These are phyloP conservation scores for Prunella fulvescens DNA, from an alignment of 2,113 vertebrate species.

Conservation along the genomic window DNA sequence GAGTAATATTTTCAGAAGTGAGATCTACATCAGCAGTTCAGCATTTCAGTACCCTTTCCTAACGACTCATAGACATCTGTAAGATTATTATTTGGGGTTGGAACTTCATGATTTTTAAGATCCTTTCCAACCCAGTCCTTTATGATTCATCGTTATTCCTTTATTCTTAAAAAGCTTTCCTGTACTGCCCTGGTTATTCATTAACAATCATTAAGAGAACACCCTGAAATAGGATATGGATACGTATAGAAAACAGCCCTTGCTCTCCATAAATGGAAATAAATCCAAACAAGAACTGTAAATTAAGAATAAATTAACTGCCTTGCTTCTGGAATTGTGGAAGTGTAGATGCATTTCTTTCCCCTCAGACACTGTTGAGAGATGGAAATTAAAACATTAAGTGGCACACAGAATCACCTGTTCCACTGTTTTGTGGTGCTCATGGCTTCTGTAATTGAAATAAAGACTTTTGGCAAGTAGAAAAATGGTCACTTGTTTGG, in stretches of 20 bases:
- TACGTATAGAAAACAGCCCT: not conserved
- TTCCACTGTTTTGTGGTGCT: not conserved
- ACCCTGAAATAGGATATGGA: not conserved
- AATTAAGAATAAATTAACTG: not conserved
- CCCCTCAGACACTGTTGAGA: not conserved
- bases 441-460: not conserved
- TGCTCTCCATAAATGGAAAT: not conserved
- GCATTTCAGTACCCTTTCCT: not conserved
- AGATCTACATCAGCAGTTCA: not conserved
- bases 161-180: not conserved
- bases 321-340: not conserved
- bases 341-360: not conserved
- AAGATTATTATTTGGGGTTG: not conserved
- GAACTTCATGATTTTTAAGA: too few species aligned
- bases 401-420: not conserved
- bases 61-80: not conserved
- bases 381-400: not conserved
- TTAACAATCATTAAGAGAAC: not conserved
- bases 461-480: not conserved
- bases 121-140: not conserved
- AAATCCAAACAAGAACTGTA: not conserved
- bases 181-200: not conserved
- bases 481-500: not conserved
- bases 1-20: not conserved
- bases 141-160: not conserved